Base-by-base conservation (phyloP, 2,797 vertebrate genomes). In the Meda fulgida region DNA sequence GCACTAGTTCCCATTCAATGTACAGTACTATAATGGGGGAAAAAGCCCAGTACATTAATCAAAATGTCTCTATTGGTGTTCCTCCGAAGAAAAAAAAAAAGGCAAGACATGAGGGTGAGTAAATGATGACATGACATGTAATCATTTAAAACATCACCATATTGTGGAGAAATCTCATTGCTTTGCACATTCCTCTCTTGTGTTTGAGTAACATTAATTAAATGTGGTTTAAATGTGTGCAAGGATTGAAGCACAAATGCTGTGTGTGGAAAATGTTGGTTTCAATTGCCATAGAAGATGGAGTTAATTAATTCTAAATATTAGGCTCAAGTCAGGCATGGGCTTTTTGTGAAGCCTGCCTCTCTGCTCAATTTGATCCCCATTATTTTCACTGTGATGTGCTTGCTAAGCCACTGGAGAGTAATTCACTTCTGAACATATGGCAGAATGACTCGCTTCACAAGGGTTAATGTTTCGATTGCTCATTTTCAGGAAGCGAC, bases 301-400 rank as follows among this genome's bases (percentile, higher is more conserved):
- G 60, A 78, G 48, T 77, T 78, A 84, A 84, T 78, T 84, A 78
- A 84, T 84, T 84, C 65, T 34, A 43, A 70, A 48, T 69, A 84
- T 84, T 69, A 84, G 13, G 66, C 65, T 84, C 65, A 77, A 84
- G 63, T 78, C 82, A 78, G 34, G 73, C 82, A 14, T 69, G 73
- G 73, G 26, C 34, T 78, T 67, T 46, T 48, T 78, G 43, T 70
- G 26, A 70, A 84, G 51, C 75, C 76, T 70, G 58, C 31, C 21
- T 70, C 83, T 58, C 83, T 78, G 83, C 83, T 84, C 83, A 84
- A 84, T 84, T 84, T 84, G n/a, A 78, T 84, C 48, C 65, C 51
- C 13, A 78, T 78, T 84, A 76, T 58, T 84, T 60, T 84, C 36
- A 58, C 36, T 29, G 65, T 10, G 48, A 70, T 70, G 75, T 78